Base-by-base conservation (phyloP, 2,113 vertebrate species). In the Nanorana parkeri region DNA sequence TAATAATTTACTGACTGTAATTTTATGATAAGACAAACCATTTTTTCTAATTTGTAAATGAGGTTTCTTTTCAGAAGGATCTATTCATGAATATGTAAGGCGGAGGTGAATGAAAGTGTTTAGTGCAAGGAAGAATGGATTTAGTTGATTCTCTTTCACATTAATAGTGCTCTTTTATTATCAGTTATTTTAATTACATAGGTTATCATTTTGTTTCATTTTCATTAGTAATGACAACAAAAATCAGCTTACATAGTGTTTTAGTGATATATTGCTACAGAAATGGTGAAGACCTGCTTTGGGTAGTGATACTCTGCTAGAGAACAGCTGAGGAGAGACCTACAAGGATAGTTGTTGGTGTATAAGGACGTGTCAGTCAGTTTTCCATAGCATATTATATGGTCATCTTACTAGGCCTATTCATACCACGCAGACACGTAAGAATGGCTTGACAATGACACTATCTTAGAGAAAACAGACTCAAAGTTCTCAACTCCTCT, bases 1-100 rank as follows among this genome's bases (percentile, higher is more conserved):
- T 74, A 74, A 81, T 81, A 81, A 81, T 81, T 81, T 81, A 73
- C 24, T 32, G 68, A 24, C 36, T 65, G 56, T 73, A 65, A 81
- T 65, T 81, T 74, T 74, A 20, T 81, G 56, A 73, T 74, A 73
- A 47, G 60, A 73, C 58, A 56, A 55, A 69, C 32, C 24, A 74
- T 20, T 10, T 60, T 81, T 73, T 80, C 32, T 72, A 32, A 72
- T 81, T 81, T 72, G 78, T 63, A 81, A 72, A 61, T 60, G 56
- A 52, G 68, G 36, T 64, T 64, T 61, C 68, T 72, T 11, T 72
- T 81, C 68, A 72, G 36, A 72, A 54, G 52, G 58, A 32, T 81
- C 29, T 69, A 23, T 56, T 78, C 21, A 41, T 55, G n/a, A 68
- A 52, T 54, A 64, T 47, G 6, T 51, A 20, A 63, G 73, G 56